Evolutionary conservation across 2,888 invertebrate species (phyloP).

Genomic region (Scotopteryx bipunctaria): DNA sequence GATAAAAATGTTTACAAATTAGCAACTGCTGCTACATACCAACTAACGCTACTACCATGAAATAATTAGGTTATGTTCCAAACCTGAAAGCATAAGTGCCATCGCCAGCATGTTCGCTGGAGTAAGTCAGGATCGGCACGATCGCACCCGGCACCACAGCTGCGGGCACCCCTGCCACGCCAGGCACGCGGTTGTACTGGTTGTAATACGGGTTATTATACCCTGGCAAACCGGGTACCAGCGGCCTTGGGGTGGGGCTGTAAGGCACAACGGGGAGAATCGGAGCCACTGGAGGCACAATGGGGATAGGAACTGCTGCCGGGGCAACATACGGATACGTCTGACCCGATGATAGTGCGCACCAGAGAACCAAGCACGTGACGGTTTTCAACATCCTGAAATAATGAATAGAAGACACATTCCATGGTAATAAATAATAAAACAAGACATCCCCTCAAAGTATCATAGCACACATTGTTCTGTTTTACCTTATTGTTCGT

Average conservation of each 20-base stretch:
- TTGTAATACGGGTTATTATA: slow-evolving; percentile 57
- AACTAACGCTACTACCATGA: neutral
- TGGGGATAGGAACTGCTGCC: slow-evolving; percentile 26
- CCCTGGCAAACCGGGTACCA: slow-evolving; percentile 40
- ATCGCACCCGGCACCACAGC: slow-evolving; percentile 59
- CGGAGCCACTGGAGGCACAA: slow-evolving; percentile 38
- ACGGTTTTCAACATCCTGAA: slow-evolving; percentile 47
- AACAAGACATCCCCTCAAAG: neutral
- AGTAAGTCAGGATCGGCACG: slow-evolving; percentile 80
- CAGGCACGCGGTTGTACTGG: slow-evolving; percentile 46
- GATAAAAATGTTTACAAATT: too few relatives aligned
- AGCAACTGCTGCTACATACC: too few relatives aligned
- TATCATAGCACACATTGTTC: neutral
- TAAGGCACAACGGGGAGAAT: slow-evolving; percentile 30
- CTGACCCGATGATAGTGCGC: slow-evolving; percentile 34
- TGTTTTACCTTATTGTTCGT: slow-evolving; percentile 35
- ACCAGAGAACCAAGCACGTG: slow-evolving; percentile 37
- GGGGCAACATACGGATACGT: slow-evolving; percentile 38
- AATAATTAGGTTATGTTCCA: slow-evolving; percentile 18
- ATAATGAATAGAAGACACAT: slow-evolving; percentile 15
- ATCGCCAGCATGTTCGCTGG: slow-evolving; percentile 82
- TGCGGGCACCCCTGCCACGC: slow-evolving; percentile 53
- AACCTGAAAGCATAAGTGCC: slow-evolving; percentile 84
- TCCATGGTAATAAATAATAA: too few relatives aligned
- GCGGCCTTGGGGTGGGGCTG: slow-evolving; percentile 37